Conservation (phyloP, 2,888 invertebrate species). For the Ochropacha duplaris region DNA sequence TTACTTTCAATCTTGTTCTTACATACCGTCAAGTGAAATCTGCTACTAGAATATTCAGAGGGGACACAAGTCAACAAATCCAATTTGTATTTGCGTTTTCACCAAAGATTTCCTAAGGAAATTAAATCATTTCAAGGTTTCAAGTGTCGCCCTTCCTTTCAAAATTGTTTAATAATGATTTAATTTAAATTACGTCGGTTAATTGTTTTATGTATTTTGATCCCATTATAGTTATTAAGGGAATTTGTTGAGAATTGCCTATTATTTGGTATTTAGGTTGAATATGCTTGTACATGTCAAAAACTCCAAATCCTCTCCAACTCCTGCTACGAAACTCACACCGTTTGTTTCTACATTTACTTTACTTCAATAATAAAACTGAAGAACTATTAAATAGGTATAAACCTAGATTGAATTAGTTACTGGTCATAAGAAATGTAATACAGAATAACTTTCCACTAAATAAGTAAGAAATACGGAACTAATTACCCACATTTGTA, state of each 20-base stretch:
- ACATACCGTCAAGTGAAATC: conserved; percentile 32
- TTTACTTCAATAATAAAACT: too few species aligned
- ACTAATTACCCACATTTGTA: conserved; percentile 59
- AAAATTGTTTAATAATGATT: conserved; percentile 36
- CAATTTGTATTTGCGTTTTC: conserved; percentile 54
- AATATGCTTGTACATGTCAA: too few species aligned
- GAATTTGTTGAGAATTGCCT: neutral
- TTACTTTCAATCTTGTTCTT: conserved; percentile 28
- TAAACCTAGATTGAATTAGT: too few species aligned
- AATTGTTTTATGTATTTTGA: conserved; percentile 16
- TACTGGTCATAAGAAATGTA: too few species aligned
- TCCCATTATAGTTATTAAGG: conserved; percentile 4
- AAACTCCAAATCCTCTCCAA: too few species aligned
- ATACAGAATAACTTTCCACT: neutral
- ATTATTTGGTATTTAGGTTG: too few species aligned
- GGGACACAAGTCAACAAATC: conserved; percentile 51
- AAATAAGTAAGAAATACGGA: conserved; percentile 4
- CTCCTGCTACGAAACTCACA: too few species aligned
- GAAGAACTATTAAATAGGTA: too few species aligned
- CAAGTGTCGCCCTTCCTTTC: conserved; percentile 36
- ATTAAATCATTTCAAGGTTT: conserved; percentile 56
- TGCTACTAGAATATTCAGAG: conserved; percentile 49
- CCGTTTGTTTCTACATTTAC: too few species aligned
- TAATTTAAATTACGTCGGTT: conserved; percentile 22
- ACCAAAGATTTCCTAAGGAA: conserved; percentile 45